A percentile compares a stretch with the other conserved stretches of the same genome.
These are phyloP conservation scores for Neosilurus mollespiculum DNA, from an alignment of 2,797 vertebrate species.

Conservation along the genomic window DNA sequence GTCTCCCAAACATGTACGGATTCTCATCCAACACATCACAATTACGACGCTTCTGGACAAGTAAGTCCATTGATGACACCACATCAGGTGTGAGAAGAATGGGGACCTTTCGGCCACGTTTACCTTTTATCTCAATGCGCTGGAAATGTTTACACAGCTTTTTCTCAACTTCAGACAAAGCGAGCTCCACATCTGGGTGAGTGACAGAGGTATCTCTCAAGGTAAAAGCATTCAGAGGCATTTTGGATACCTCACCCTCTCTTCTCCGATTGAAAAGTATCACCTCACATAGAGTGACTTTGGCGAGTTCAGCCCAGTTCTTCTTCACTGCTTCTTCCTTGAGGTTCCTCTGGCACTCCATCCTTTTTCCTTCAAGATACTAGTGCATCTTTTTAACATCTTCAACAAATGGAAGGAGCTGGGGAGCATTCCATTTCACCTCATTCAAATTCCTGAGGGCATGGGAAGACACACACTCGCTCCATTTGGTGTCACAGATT, in stretches of 20 bases:
- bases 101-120: constrained; percentile 38
- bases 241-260: constrained; percentile 52
- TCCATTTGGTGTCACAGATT: constrained; percentile 49
- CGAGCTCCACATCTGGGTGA: constrained; percentile 37
- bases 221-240: no score
- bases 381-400: constrained; percentile 49
- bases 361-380: constrained; percentile 28
- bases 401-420: constrained; percentile 46
- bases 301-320: constrained; percentile 43
- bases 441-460: constrained; percentile 45
- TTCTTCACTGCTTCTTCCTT: constrained; percentile 14
- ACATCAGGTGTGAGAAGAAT: constrained; percentile 51
- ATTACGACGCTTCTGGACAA: not conserved
- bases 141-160: constrained; percentile 44
- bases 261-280: constrained; percentile 51
- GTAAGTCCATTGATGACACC: constrained; percentile 43
- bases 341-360: constrained; percentile 23
- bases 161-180: constrained; percentile 39
- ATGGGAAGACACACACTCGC: constrained; percentile 41
- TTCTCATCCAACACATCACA: constrained; percentile 46
- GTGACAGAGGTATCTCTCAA: not conserved
- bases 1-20: constrained; percentile 43
- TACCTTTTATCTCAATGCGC: constrained; percentile 39
- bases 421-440: constrained; percentile 47
- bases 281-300: constrained; percentile 41